A percentile compares a stretch with the other conserved stretches of the same genome.
phyloP scores from a whole-genome alignment of 2,113 vertebrate species.

The Bubo scandiacus region DNA sequence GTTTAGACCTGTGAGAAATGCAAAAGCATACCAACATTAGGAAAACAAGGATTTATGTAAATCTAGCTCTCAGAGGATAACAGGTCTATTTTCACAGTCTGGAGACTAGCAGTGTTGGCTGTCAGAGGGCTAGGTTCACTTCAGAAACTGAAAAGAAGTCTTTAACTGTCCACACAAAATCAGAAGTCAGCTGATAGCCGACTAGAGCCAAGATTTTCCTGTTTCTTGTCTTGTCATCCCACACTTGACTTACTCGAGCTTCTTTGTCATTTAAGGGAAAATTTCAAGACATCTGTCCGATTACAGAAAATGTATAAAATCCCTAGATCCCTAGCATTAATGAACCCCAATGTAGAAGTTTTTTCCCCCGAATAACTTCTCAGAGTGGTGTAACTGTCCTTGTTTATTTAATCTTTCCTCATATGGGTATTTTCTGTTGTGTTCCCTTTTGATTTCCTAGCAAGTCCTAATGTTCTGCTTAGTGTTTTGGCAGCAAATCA shows the following conservation, averaged over 20 bases:
- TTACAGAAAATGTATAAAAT: background rate
- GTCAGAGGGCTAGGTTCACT: background rate
- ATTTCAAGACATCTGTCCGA: background rate
- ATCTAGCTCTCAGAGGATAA: background rate
- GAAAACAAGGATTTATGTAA: background rate
- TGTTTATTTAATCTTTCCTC: background rate
- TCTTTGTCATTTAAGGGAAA: background rate
- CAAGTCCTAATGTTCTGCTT: conserved; percentile 12
- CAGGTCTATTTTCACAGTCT: background rate
- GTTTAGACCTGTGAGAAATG: background rate
- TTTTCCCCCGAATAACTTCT: background rate
- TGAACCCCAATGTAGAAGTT: background rate
- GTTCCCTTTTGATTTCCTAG: conserved; percentile 2
- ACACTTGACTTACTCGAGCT: background rate
- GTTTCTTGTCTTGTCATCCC: background rate
- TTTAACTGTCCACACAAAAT: background rate
- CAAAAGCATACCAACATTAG: background rate
- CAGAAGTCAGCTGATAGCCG: background rate
- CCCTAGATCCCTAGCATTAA: background rate
- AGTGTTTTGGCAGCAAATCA: conserved; percentile 42
- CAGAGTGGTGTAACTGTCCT: background rate
- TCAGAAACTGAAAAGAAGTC: background rate
- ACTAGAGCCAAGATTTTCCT: background rate
- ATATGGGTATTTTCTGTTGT: background rate
- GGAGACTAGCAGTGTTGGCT: background rate